A percentile compares a stretch with the other conserved stretches of the same genome.
Evolutionary conservation across 1,140 invertebrate species (phyloP).

Genomic region (Zaprionus camerounensis): DNA sequence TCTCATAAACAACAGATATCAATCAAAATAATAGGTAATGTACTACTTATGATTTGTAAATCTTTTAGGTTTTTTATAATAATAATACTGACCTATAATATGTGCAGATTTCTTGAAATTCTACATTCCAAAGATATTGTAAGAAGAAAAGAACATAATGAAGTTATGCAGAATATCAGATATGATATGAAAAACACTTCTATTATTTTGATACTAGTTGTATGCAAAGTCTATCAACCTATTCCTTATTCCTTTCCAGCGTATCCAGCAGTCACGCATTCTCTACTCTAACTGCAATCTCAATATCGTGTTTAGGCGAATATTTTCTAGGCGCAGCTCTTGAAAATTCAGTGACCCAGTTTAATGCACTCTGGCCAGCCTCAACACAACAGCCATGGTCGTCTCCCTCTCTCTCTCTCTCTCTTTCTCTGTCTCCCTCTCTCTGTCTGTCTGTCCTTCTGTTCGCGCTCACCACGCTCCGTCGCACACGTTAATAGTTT

Average conservation of each 20-base stretch:
- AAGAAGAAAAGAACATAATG: too few species aligned
- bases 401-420: background rate
- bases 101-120: too few species aligned
- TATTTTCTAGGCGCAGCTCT: constrained; percentile 73
- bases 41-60: too few species aligned
- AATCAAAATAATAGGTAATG: too few species aligned
- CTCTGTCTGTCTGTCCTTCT: constrained; percentile 1
- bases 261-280: constrained; percentile 13
- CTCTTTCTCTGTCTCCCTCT: background rate
- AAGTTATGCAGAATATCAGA: too few species aligned
- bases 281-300: background rate
- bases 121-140: too few species aligned
- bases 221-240: too few species aligned
- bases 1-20: too few species aligned
- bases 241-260: background rate
- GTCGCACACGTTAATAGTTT: constrained; percentile 75
- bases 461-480: constrained; percentile 52
- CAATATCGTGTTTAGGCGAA: constrained; percentile 37
- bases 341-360: constrained; percentile 81
- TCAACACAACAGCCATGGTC: constrained; percentile 12
- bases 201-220: background rate
- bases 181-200: too few species aligned
- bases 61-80: too few species aligned
- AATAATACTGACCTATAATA: too few species aligned
- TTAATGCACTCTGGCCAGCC: constrained; percentile 39